phyloP scores from a whole-genome alignment of 2,113 vertebrate species.

The Pterophyllum scalare region DNA sequence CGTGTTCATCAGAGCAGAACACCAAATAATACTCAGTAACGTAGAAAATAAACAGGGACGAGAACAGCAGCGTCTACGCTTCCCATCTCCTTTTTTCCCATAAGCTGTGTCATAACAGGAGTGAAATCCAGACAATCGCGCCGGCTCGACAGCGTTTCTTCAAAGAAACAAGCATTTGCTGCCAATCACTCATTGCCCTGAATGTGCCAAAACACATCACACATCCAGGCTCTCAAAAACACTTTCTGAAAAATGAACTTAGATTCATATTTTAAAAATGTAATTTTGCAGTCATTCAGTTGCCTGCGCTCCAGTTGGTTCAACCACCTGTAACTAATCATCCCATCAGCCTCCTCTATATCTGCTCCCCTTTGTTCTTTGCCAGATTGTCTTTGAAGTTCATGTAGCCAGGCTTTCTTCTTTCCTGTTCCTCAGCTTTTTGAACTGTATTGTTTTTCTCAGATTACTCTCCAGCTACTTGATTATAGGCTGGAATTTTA shows the following conservation, averaged over 20 bases:
- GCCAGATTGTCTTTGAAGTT: not conserved
- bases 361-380: not conserved
- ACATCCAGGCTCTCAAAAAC: not conserved
- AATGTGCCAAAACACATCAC: not conserved
- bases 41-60: not conserved
- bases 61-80: not conserved
- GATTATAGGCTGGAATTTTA: not conserved
- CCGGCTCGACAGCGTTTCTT: not conserved
- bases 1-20: conserved; percentile 37
- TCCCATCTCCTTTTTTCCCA: not conserved
- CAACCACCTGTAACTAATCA: not conserved
- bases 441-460: not conserved
- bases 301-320: not conserved
- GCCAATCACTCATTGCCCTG: not conserved
- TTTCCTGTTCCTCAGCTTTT: not conserved
- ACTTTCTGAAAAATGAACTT: not conserved
- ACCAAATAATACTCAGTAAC: conserved; percentile 32
- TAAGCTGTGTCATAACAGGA: not conserved
- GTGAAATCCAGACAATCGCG: not conserved
- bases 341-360: not conserved
- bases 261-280: not conserved
- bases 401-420: not conserved
- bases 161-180: not conserved
- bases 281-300: not conserved
- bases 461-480: not conserved